Conservation (phyloP, 2,113 vertebrate species). For the Oreochromis aureus region DNA sequence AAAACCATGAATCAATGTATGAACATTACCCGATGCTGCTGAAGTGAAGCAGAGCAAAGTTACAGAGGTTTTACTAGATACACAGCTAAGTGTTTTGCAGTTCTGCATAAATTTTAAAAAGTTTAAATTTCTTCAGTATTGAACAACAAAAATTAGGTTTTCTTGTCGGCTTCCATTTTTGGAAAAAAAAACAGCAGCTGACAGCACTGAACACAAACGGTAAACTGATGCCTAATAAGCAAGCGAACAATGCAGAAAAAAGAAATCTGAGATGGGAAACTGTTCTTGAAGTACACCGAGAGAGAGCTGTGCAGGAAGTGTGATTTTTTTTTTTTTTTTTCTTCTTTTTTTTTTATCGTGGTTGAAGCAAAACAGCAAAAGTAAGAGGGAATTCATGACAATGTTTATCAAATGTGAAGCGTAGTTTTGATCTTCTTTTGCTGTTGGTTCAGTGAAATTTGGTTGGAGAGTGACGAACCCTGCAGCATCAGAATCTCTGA, state of each 20-base stretch:
- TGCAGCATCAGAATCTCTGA: neutral
- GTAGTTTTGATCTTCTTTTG: neutral
- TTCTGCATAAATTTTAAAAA: neutral
- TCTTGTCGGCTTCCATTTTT: neutral
- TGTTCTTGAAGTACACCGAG: no score
- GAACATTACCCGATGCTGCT: neutral
- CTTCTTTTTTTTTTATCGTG: no score
- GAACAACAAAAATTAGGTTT: neutral
- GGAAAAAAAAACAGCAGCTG: neutral
- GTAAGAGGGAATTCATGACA: neutral
- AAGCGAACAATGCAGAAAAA: no score
- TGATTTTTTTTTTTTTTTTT: no score
- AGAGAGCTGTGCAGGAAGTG: no score
- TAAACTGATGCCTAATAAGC: neutral
- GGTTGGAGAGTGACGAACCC: neutral
- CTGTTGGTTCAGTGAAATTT: neutral
- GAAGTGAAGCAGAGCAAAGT: neutral
- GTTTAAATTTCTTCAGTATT: neutral
- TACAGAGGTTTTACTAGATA: neutral
- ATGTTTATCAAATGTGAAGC: neutral
- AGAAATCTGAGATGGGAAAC: no score
- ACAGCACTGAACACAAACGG: neutral
- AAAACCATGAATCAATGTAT: no score
- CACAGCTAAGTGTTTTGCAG: neutral
- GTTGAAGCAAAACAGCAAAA: neutral